Percentiles rank a stretch among this genome's conserved stretches.
These are phyloP conservation scores for Orthonyx spaldingii DNA, from an alignment of 2,113 vertebrate genomes.

Conservation along the genomic window DNA sequence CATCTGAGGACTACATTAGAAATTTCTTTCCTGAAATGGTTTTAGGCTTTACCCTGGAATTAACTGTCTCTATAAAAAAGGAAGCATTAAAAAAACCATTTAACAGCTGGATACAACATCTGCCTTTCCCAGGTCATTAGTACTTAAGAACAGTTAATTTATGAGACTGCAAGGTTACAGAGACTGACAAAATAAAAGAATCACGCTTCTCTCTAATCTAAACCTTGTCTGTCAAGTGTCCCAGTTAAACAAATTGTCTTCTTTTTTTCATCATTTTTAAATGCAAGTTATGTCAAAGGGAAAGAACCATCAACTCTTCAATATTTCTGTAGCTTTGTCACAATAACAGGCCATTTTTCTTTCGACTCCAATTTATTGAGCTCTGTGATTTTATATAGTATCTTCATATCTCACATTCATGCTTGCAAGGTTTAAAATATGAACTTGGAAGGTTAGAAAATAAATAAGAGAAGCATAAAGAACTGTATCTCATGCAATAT, in stretches of 20 bases:
- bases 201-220: neutral
- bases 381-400: neutral
- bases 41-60: constrained; percentile 15
- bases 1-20: neutral
- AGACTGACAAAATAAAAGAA: neutral
- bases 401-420: neutral
- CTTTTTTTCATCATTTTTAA: neutral
- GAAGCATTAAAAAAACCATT: constrained; percentile 41
- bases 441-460: neutral
- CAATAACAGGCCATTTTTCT: neutral
- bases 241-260: neutral
- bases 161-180: neutral
- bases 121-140: constrained; percentile 54
- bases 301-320: neutral
- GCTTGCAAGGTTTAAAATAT: neutral
- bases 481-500: neutral
- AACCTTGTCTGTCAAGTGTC: neutral
- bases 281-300: neutral
- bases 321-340: neutral
- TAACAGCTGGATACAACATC: constrained; percentile 62
- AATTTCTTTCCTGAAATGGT: neutral
- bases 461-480: neutral
- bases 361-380: neutral
- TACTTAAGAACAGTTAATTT: constrained; percentile 46
- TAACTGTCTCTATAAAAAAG: neutral